A percentile compares a stretch with the other conserved stretches of the same genome.
Conservation (phyloP, 2,888 invertebrate genomes). For the Odontomyia ornata region DNA sequence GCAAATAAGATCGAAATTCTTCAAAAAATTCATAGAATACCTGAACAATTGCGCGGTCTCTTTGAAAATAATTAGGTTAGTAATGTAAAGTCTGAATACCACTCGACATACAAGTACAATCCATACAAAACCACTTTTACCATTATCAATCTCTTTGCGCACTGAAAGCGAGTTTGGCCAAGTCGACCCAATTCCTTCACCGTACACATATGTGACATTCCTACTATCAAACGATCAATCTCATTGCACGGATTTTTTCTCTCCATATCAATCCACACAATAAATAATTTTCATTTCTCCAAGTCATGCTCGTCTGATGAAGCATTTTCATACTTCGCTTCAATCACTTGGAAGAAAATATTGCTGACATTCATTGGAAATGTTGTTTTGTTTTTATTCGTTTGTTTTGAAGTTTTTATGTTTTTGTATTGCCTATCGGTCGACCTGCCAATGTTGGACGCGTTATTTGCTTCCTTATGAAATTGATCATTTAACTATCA, state of each 20-base stretch:
- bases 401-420: neutral
- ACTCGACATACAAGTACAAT: neutral
- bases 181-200: constrained; percentile 7
- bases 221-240: neutral
- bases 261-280: neutral
- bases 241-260: neutral
- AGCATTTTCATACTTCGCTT: neutral
- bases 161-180: neutral
- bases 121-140: constrained; percentile 12
- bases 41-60: neutral
- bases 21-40: neutral
- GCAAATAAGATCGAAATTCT: neutral
- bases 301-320: neutral
- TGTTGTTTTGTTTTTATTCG: neutral
- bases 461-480: constrained; percentile 1
- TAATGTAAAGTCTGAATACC: constrained; percentile 4
- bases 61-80: constrained; percentile 10
- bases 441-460: neutral
- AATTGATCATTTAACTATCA: neutral
- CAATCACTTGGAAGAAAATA: neutral
- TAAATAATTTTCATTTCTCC: neutral
- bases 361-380: constrained; percentile 13
- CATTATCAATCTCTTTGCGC: neutral
- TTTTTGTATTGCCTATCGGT: too few relatives aligned
- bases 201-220: constrained; percentile 1